Conservation (phyloP, 1,140 invertebrate genomes). For the Dreissena rostriformis region DNA sequence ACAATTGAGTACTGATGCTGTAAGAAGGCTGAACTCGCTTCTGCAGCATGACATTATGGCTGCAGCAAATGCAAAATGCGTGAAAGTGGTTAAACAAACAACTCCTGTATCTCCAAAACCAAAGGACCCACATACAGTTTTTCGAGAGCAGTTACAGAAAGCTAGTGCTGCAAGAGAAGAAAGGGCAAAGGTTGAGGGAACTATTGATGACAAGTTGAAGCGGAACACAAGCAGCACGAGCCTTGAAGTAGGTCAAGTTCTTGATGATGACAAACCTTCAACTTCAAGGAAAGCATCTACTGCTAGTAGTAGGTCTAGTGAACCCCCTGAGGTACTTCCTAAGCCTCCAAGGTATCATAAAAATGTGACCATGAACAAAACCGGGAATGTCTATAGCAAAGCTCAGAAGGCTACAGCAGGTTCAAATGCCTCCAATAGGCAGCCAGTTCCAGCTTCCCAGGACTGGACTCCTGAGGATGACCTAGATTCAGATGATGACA, state of each 20-base stretch:
- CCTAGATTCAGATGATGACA: constrained; percentile 74
- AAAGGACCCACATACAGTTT: constrained; percentile 70
- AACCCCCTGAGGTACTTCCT: constrained; percentile 35
- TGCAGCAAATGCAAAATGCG: constrained; percentile 67
- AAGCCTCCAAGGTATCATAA: constrained; percentile 56
- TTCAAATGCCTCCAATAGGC: not conserved
- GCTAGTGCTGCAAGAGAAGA: constrained; percentile 67
- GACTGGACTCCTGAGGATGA: constrained; percentile 75
- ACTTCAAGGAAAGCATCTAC: constrained; percentile 27
- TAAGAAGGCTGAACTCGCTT: constrained; percentile 64
- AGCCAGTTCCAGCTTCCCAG: constrained; percentile 32
- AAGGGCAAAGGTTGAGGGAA: constrained; percentile 57
- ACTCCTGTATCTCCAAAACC: constrained; percentile 68
- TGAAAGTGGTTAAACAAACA: constrained; percentile 67
- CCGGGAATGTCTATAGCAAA: constrained; percentile 1
- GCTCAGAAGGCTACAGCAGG: constrained; percentile 11
- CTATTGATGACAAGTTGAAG: constrained; percentile 61
- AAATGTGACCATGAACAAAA: constrained; percentile 47
- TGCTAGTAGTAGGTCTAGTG: not conserved
- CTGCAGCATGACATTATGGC: constrained; percentile 73
- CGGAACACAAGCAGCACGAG: constrained; percentile 36
- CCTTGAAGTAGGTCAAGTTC: constrained; percentile 2
- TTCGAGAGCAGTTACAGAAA: constrained; percentile 70
- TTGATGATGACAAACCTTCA: not conserved
- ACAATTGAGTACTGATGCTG: constrained; percentile 15